Conservation (phyloP, 2,797 vertebrate genomes). For the Typhlichthys subterraneus region DNA sequence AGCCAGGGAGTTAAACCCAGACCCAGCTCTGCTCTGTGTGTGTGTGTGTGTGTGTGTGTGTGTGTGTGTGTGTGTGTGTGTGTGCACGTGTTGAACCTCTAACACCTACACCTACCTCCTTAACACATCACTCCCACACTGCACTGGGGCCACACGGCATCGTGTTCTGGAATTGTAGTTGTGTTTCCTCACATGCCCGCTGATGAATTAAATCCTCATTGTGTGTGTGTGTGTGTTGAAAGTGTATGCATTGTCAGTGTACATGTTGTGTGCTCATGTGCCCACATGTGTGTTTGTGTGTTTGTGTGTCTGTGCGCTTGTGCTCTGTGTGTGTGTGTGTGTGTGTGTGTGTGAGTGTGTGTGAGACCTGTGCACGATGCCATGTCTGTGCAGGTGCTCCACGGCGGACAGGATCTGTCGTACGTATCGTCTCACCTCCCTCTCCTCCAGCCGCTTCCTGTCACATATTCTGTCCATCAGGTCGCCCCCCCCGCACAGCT, state of each 20-base stretch:
- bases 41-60: constrained; percentile 22
- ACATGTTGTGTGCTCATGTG: neutral
- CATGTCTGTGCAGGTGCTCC: constrained; percentile 79
- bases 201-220: constrained; percentile 40
- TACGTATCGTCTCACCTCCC: constrained; percentile 81
- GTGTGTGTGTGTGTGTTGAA: constrained; percentile 12
- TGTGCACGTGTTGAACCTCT: constrained; percentile 29
- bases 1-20: constrained; percentile 66
- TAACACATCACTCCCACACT: constrained; percentile 39
- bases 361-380: constrained; percentile 82
- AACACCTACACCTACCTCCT: constrained; percentile 51
- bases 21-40: constrained; percentile 12
- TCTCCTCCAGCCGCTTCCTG: constrained; percentile 81
- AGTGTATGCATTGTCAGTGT: constrained; percentile 1
- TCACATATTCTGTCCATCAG: constrained; percentile 87
- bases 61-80: constrained; percentile 21
- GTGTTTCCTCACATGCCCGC: constrained; percentile 29
- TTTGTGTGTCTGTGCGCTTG: too few relatives aligned
- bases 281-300: neutral
- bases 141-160: constrained; percentile 1
- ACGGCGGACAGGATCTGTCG: constrained; percentile 84
- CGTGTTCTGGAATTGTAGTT: constrained; percentile 15
- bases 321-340: neutral
- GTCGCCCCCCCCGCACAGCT: constrained; percentile 83
- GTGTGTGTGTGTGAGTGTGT: neutral